These are phyloP conservation scores for Drosophila sproati DNA, from an alignment of 1,140 invertebrate species.

Conservation along the genomic window DNA sequence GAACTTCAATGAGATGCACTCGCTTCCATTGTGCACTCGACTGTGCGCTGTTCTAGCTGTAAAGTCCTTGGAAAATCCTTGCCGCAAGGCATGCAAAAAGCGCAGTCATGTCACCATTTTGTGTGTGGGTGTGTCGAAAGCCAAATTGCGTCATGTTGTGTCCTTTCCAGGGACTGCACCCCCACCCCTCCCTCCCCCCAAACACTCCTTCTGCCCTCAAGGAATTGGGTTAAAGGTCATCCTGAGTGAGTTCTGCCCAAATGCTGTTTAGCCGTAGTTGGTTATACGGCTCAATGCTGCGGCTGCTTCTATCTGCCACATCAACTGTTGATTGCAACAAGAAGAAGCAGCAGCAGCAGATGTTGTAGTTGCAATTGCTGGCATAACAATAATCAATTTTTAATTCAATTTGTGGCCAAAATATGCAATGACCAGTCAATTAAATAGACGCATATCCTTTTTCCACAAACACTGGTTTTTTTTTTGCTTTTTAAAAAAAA, in stretches of 20 bases:
- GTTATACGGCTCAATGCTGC: conserved; percentile 22
- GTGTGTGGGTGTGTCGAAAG: conserved; percentile 8
- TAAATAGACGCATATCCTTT: conserved; percentile 62
- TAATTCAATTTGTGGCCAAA: conserved; percentile 70
- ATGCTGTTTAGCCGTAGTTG: conserved; percentile 45
- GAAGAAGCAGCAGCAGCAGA: conserved; percentile 15
- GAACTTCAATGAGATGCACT: conserved; percentile 25
- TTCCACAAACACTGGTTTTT: conserved; percentile 43
- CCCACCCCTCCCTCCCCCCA: background rate
- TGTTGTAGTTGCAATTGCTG: background rate
- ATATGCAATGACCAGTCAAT: conserved; percentile 66
- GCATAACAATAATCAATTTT: conserved; percentile 46
- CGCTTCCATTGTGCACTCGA: background rate
- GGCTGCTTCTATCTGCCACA: conserved; percentile 28
- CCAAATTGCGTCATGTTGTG: conserved; percentile 74
- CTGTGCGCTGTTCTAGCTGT: background rate
- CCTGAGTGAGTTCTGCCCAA: conserved; percentile 31
- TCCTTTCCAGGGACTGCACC: conserved; percentile 60
- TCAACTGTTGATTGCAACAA: conserved; percentile 55
- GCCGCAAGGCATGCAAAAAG: conserved; percentile 54
- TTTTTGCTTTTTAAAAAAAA: conserved; percentile 6
- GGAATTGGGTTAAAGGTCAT: conserved; percentile 68
- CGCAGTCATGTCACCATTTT: conserved; percentile 29
- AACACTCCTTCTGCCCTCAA: conserved; percentile 4
- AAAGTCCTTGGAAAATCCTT: conserved; percentile 44